Conservation (phyloP, 1,140 invertebrate genomes). For the Sinonovacula constricta region DNA sequence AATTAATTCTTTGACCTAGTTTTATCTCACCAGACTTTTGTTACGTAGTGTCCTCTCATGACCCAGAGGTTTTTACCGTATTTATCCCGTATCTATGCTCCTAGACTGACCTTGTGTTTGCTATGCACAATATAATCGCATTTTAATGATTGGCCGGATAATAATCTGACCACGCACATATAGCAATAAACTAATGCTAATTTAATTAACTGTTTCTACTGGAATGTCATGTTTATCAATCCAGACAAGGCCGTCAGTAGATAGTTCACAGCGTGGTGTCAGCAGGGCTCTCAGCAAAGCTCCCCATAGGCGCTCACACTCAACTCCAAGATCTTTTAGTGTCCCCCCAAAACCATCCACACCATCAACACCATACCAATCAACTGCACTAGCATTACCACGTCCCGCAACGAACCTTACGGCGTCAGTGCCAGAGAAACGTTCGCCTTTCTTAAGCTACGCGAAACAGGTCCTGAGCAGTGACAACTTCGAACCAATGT, state of each 20-base stretch:
- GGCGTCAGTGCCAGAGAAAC: constrained; percentile 25
- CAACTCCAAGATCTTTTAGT: constrained; percentile 28
- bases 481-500: constrained; percentile 32
- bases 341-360: constrained; percentile 33
- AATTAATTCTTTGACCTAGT: neutral
- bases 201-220: too few relatives aligned
- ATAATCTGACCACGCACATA: too few relatives aligned
- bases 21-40: constrained; percentile 24
- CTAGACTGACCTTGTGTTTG: too few relatives aligned
- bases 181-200: too few relatives aligned
- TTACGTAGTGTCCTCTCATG: constrained; percentile 48
- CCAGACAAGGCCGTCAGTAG: neutral
- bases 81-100: too few relatives aligned
- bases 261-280: neutral
- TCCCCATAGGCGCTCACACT: constrained; percentile 12
- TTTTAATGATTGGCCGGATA: too few relatives aligned
- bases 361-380: constrained; percentile 26
- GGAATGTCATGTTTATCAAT: neutral
- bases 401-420: constrained; percentile 25
- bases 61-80: constrained; percentile 38
- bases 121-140: too few relatives aligned
- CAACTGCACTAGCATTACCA: constrained; percentile 11
- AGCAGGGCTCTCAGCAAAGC: constrained; percentile 8
- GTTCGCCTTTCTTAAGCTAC: constrained; percentile 30
- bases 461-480: constrained; percentile 23